phyloP scores from a whole-genome alignment of 2,888 invertebrate genomes.

The Molanna angustata region DNA sequence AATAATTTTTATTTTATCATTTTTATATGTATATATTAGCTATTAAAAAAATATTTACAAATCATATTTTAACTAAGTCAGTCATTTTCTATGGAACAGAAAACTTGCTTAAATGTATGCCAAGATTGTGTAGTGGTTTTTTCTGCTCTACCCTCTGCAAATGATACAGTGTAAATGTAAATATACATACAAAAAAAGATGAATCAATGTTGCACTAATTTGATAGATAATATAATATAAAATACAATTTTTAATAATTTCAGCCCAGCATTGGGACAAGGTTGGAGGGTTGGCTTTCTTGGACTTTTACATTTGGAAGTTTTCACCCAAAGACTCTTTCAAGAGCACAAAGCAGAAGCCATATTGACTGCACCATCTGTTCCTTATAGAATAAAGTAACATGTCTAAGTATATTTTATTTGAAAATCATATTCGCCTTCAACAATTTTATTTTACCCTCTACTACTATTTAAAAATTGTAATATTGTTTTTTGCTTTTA shows the following conservation, averaged over 20 bases:
- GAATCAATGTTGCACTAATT: no score
- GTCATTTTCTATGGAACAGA: neutral
- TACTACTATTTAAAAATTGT: no score
- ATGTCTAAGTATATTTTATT: conserved; percentile 17
- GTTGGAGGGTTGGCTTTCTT: conserved; percentile 85
- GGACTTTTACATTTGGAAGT: conserved; percentile 87
- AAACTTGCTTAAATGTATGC: no score
- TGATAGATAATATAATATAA: no score
- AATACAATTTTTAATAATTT: neutral
- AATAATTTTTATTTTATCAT: conserved; percentile 15
- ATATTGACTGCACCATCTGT: conserved; percentile 85
- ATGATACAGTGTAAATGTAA: no score
- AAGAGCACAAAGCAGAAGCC: conserved; percentile 79
- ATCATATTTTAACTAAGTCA: neutral
- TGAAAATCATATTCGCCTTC: no score
- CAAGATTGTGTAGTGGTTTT: no score
- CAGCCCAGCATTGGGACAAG: conserved; percentile 84
- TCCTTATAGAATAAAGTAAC: conserved; percentile 67
- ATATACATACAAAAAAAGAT: no score
- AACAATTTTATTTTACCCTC: no score
- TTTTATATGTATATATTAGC: conserved; percentile 2
- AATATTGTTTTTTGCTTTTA: no score
- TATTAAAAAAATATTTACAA: conserved; percentile 3
- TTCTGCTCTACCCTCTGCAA: no score
- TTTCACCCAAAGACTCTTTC: conserved; percentile 79